Evolutionary conservation across 2,888 invertebrate species (phyloP).

Genomic region (Cybosia mesomella): DNA sequence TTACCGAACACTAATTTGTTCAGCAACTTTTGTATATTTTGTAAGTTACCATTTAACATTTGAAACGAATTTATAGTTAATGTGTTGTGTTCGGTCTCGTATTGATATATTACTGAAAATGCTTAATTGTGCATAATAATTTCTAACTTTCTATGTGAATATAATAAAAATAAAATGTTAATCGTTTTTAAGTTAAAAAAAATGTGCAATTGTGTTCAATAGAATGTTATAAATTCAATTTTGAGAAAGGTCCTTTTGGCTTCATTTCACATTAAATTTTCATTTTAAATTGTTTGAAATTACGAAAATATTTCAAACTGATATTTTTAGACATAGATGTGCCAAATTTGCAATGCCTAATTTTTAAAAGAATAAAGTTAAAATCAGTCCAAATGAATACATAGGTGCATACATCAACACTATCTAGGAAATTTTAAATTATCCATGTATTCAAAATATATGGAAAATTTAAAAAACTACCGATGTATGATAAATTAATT

Average conservation of each 20-base stretch:
- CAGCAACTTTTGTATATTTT: background rate
- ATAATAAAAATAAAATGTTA: too few species aligned
- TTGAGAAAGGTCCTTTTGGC: too few species aligned
- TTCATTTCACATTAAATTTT: background rate
- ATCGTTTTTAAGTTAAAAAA: background rate
- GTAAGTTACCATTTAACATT: conserved; percentile 1
- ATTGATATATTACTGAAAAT: background rate
- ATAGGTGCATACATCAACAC: too few species aligned
- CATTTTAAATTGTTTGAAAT: too few species aligned
- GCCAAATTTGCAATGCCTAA: background rate
- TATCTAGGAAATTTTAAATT: too few species aligned
- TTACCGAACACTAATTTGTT: too few species aligned
- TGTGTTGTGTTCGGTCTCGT: too few species aligned
- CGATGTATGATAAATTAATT: too few species aligned
- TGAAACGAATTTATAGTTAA: background rate
- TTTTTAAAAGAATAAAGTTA: background rate
- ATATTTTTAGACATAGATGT: background rate
- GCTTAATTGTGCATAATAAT: background rate
- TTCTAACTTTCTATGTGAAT: background rate
- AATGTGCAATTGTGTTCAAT: background rate
- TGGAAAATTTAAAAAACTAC: too few species aligned
- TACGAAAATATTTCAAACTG: too few species aligned
- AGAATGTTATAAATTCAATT: too few species aligned
- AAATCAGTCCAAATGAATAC: background rate
- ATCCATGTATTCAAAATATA: too few species aligned